Evolutionary conservation across 2,113 vertebrate genomes (phyloP).

Genomic region (Brevimyrus niger): DNA sequence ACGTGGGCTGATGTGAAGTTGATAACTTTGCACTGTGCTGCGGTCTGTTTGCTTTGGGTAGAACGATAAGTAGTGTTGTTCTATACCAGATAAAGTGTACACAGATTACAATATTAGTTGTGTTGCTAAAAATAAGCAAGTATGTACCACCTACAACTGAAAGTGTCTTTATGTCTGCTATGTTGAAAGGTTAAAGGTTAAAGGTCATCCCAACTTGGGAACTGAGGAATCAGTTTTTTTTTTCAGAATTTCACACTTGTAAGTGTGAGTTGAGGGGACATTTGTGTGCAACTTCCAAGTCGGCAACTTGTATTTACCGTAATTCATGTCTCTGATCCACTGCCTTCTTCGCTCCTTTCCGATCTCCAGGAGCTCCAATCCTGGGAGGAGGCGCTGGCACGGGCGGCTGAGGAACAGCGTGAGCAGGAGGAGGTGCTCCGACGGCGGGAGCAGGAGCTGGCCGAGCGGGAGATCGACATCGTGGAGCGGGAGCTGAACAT

Average conservation of each 20-base stretch:
- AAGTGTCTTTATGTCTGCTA: neutral
- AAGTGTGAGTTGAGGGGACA: neutral
- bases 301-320: neutral
- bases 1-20: neutral
- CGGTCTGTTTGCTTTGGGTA: neutral
- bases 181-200: neutral
- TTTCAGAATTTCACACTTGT: neutral
- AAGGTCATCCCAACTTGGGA: neutral
- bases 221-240: neutral
- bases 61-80: neutral
- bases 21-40: neutral
- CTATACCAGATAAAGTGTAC: neutral
- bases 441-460: constrained; percentile 79
- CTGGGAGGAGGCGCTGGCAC: constrained; percentile 77
- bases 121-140: neutral
- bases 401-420: constrained; percentile 76
- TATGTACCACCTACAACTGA: neutral
- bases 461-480: constrained; percentile 81
- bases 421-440: constrained; percentile 78
- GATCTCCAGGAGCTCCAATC: constrained; percentile 75
- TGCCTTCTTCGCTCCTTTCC: neutral
- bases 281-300: neutral
- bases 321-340: neutral
- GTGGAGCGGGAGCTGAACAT: constrained; percentile 84
- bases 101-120: neutral